Evolutionary conservation across 1,140 invertebrate species (phyloP).

Genomic region (Sitodiplosis mosellana): DNA sequence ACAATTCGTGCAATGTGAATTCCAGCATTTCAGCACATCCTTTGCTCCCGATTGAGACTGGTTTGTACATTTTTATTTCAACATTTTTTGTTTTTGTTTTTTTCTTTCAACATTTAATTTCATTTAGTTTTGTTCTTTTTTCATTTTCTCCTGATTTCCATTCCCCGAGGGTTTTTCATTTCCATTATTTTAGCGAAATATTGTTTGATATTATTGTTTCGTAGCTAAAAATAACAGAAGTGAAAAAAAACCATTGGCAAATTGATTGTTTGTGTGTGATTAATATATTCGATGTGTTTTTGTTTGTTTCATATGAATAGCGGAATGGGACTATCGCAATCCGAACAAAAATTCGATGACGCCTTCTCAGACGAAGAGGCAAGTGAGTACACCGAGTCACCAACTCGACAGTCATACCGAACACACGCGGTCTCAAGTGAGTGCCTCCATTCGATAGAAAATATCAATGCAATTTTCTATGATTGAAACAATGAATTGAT

Average conservation of each 20-base stretch:
- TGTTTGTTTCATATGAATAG: conserved; percentile 11
- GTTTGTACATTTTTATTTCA: conserved; percentile 29
- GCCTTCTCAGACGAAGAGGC: conserved; percentile 28
- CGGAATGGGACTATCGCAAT: conserved; percentile 26
- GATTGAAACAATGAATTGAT: background rate
- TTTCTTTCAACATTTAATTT: conserved; percentile 8
- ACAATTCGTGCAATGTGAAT: conserved; percentile 31
- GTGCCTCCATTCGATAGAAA: too few species aligned
- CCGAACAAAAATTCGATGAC: conserved; percentile 25
- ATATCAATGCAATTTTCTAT: background rate
- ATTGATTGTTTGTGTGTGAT: background rate
- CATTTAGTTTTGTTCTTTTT: conserved; percentile 4
- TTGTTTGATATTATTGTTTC: too few species aligned
- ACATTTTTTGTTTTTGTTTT: conserved; percentile 8
- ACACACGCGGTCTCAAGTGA: conserved; percentile 26
- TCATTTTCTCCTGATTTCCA: conserved; percentile 8
- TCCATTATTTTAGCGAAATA: background rate
- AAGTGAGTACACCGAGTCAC: conserved; percentile 26
- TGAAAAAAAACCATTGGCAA: background rate
- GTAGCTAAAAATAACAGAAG: background rate
- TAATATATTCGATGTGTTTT: too few species aligned
- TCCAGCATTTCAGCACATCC: conserved; percentile 66
- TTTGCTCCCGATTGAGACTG: conserved; percentile 58
- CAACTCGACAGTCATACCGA: conserved; percentile 26
- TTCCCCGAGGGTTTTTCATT: background rate